A percentile compares a stretch with the other conserved stretches of the same genome.
Evolutionary conservation across 2,888 invertebrate species (phyloP).

Genomic region (Scaptomyza tumidula): DNA sequence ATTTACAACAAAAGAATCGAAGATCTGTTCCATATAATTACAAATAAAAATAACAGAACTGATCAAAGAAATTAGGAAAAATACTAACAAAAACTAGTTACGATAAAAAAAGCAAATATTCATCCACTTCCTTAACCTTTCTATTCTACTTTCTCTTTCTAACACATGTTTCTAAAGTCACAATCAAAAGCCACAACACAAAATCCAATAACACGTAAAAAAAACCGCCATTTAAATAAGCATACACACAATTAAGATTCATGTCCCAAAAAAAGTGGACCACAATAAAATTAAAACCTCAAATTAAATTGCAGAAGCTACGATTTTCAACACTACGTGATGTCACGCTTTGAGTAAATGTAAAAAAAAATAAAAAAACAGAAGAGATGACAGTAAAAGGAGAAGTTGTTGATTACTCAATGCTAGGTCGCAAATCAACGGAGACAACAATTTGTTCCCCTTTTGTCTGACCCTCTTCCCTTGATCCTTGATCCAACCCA

Average conservation of each 20-base stretch:
- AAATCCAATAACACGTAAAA: constrained; percentile 30
- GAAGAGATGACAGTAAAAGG: not conserved
- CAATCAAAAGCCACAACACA: constrained; percentile 9
- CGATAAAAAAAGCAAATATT: no score
- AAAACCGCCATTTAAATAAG: constrained; percentile 34
- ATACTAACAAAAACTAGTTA: no score
- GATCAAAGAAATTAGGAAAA: no score
- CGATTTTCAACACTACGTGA: constrained; percentile 35
- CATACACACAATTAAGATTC: constrained; percentile 49
- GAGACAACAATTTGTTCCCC: constrained; percentile 14
- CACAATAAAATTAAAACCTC: constrained; percentile 5
- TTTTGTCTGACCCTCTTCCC: not conserved
- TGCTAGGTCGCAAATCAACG: constrained; percentile 47
- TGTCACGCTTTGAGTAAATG: constrained; percentile 38
- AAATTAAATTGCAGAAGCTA: constrained; percentile 14
- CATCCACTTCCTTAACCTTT: no score
- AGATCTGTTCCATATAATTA: no score
- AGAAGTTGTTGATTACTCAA: constrained; percentile 50
- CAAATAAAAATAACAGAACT: no score
- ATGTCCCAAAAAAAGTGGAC: constrained; percentile 25
- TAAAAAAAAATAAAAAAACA: not conserved
- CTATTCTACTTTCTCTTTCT: not conserved
- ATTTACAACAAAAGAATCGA: no score
- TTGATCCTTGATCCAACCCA: not conserved
- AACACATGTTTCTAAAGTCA: not conserved